Percentiles rank a stretch among this genome's conserved stretches.
Evolutionary conservation across 2,797 vertebrate genomes (phyloP).

Genomic region (Sarcoramphus papa): DNA sequence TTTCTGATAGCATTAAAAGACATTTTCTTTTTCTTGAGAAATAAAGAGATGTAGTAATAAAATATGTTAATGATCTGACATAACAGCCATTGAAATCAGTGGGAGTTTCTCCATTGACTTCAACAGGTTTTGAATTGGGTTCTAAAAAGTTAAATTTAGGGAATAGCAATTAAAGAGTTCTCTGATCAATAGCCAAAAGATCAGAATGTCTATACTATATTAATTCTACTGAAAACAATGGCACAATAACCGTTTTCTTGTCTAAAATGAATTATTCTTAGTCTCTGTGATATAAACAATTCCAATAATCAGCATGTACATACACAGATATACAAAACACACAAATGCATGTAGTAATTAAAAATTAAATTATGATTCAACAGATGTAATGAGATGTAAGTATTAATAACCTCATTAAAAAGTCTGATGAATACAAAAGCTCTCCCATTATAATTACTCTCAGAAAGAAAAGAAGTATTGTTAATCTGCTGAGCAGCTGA

Average conservation of each 20-base stretch:
- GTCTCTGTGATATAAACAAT: not conserved
- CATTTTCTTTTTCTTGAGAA: not conserved
- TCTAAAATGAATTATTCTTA: constrained; percentile 9
- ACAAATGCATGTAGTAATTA: constrained; percentile 40
- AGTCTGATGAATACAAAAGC: constrained; percentile 56
- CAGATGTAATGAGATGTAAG: constrained; percentile 42
- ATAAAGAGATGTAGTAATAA: not conserved
- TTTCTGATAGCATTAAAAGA: not conserved
- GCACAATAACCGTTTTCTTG: not conserved
- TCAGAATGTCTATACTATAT: not conserved
- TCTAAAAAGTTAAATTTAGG: not conserved
- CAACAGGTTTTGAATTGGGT: not conserved
- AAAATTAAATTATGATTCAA: constrained; percentile 55
- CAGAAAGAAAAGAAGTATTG: constrained; percentile 20
- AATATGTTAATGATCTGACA: not conserved
- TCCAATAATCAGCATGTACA: not conserved
- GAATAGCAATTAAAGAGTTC: not conserved
- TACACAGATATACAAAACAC: not conserved
- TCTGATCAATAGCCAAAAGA: not conserved
- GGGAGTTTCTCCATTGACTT: not conserved
- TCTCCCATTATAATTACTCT: constrained; percentile 44
- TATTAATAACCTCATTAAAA: constrained; percentile 64
- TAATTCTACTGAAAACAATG: not conserved
- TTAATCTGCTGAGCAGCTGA: constrained; percentile 52
- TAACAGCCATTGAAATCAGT: not conserved